Evolutionary conservation across 2,113 vertebrate genomes (phyloP), one percentile per base, ranked within the genome.

Genomic region (Danionella cerebrum): DNA sequence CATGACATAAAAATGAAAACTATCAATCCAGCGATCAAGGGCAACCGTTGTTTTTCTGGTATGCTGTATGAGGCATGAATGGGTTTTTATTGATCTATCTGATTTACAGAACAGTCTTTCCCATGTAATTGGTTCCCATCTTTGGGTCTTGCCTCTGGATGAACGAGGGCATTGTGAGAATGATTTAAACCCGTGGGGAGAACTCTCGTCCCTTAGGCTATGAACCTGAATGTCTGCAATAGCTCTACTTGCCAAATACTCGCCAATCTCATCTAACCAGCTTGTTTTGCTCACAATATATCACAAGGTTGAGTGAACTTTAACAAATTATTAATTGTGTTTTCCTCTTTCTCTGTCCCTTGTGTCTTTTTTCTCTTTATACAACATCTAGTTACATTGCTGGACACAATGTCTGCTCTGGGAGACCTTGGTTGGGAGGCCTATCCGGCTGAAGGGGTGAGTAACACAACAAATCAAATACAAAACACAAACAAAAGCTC

Each of bases 351-450:
- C n/a, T 54, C 22, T 24, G 16, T 70, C 10, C 73, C 2, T 72
- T 27, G 65, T 67, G 44, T 73, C 76, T 57, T 83, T 29, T 72
- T 11, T 72, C 1, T 79, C 52, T 72, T 59, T 55, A 71, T 80
- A n/a, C 64, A 80, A n/a, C 24, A 2, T 79, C 47, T 81, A 91
- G 90, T 91, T 54, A 91, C 89, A n/a, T 78, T 91, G 69, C 80
- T 91, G 80, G 90, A 91, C 78, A 90, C 90, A 18, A 90, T 91
- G 90, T 90, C 89, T 12, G 90, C 90, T 10, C 75, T 89, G 77
- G 90, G 89, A 19, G 89, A 91, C 81, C 86, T 91, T 54, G 90
- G 88, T 72, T 91, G 90, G 90, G 86, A 89, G 80, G 90, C 90
- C 31, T 89, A 89, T 67, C 90, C 90, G 47, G 84, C 84, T 54